Evolutionary conservation across 1,140 invertebrate species (phyloP), one percentile per base, ranked within the genome.

Genomic region (Thaumetopoea pityocampa): DNA sequence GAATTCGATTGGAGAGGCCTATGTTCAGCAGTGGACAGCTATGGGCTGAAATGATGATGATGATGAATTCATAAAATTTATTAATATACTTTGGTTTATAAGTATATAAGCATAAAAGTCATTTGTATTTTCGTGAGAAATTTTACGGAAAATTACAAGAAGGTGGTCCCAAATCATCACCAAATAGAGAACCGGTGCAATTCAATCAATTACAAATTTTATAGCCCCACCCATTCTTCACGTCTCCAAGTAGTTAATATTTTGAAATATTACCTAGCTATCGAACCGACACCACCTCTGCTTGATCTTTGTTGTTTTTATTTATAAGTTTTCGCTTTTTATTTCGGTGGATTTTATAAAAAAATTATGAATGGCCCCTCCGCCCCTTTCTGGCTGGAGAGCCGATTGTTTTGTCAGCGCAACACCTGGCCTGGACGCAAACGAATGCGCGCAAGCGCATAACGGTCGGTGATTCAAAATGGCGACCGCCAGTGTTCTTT

Each of bases 381-480:
- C 76, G 71, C 68, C 66, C 64, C 45, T 56, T 70, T 70, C 62
- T 57, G 63, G 66, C 57, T 70, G 54, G 51, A 69, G 58, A 49
- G 64, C 36, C 70, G 70, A 80, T 84, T 84, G 80, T 84, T 82
- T 82, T 79, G 78, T 82, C 73, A 80, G 64, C 49, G 51, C 48
- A 73, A 80, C 80, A 84, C 80, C 78, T 84, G 78, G 78, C 80
- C 78, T 84, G 78, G 78, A 77, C 54, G 48, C 68, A 71, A 78
- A 80, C 70, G 79, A 72, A 70, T 58, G 58, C 59, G 69, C 41
- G 48, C 41, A n/a, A n/a, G 58, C 57, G 50, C 51, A 34, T 46
- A 70, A 78, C 71, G 59, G 67, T 72, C 62, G 53, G 61, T 47
- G 44, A 62, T 62, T 61, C 68, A 70, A 67, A 47, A 66, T 70